phyloP scores from a whole-genome alignment of 64 coral and sea anemone species.

The Pocillopora verrucosa region DNA sequence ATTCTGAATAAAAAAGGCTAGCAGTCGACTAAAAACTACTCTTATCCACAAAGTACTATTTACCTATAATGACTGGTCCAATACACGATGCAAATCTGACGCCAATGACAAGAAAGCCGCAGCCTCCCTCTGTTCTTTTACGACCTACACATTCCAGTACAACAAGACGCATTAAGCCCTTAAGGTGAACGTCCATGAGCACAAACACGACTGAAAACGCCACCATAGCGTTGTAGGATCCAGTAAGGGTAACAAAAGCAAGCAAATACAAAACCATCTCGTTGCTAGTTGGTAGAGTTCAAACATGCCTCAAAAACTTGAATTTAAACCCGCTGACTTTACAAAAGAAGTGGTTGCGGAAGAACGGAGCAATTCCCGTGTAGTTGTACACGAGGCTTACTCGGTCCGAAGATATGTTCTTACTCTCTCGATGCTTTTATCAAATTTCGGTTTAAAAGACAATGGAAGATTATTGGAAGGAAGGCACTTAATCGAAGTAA shows the following conservation, averaged over 20 bases:
- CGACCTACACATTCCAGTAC: constrained; percentile 8
- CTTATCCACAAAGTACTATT: neutral
- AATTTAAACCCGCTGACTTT: neutral
- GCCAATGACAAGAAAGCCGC: neutral
- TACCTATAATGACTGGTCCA: neutral
- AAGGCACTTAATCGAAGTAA: too few species aligned
- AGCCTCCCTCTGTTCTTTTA: neutral
- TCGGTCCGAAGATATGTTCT: too few species aligned
- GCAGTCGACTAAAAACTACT: too few species aligned
- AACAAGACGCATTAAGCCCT: neutral
- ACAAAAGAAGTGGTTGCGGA: constrained; percentile 12
- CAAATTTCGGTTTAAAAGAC: too few species aligned
- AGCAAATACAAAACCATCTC: neutral
- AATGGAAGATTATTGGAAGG: too few species aligned
- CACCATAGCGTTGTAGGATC: neutral
- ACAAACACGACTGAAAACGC: neutral
- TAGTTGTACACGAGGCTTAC: neutral
- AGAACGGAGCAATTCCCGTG: neutral
- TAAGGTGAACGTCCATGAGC: neutral
- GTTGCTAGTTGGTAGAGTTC: neutral
- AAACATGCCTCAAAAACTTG: neutral
- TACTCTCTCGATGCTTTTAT: too few species aligned
- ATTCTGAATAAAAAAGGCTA: too few species aligned
- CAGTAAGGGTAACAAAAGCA: neutral
- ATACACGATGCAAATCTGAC: neutral